Conservation (phyloP, 2,888 invertebrate species). For the Drosophila multiciliata region DNA sequence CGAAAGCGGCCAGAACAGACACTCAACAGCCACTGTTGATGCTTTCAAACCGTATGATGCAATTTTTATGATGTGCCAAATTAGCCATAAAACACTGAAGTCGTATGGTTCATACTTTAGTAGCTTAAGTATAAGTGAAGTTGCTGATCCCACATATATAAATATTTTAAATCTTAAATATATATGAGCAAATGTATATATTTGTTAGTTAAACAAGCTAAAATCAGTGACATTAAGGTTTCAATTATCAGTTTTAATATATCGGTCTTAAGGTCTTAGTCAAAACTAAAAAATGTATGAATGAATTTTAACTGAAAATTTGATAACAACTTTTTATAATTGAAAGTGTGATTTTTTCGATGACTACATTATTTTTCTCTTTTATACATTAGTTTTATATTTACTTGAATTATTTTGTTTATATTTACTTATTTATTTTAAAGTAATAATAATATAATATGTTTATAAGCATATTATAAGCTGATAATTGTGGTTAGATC, state of each 20-base stretch:
- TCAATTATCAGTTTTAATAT: background rate
- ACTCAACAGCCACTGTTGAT: slow-evolving; percentile 9
- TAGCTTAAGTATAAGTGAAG: slow-evolving; percentile 1
- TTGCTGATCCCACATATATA: background rate
- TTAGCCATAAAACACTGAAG: slow-evolving; percentile 61
- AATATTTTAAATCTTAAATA: too few relatives aligned
- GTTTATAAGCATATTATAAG: background rate
- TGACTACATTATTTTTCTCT: background rate
- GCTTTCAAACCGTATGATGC: slow-evolving; percentile 31
- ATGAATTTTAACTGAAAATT: background rate
- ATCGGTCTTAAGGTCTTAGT: background rate
- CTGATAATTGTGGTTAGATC: background rate
- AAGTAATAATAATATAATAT: background rate
- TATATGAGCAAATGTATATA: slow-evolving; percentile 4
- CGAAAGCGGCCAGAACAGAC: slow-evolving; percentile 43
- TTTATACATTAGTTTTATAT: background rate
- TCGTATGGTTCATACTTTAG: slow-evolving; percentile 8
- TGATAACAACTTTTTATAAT: background rate
- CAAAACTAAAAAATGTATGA: too few relatives aligned
- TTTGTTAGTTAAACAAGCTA: background rate
- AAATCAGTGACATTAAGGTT: background rate
- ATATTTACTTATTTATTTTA: background rate
- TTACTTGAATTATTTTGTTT: background rate
- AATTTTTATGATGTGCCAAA: slow-evolving; percentile 74
- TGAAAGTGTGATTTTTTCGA: background rate